Evolutionary conservation across 2,888 invertebrate species (phyloP).

Genomic region (Erannis defoliaria): DNA sequence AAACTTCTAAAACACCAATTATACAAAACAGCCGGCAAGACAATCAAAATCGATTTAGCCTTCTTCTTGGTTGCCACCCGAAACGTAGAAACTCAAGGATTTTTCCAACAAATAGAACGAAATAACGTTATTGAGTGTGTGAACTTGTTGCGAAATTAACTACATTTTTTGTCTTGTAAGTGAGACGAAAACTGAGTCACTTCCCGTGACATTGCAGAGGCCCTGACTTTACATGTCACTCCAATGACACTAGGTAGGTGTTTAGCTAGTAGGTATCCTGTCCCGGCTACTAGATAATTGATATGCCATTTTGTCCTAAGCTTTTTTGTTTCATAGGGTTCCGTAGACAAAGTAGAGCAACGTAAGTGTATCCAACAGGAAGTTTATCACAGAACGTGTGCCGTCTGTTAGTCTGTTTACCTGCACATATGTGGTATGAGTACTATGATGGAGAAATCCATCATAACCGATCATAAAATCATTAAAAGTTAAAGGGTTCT

Average conservation of each 20-base stretch:
- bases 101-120: conserved; percentile 33
- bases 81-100: conserved; percentile 26
- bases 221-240: conserved; percentile 66
- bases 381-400: no score
- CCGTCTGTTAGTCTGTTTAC: no score
- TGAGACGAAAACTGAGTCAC: conserved; percentile 62
- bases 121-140: conserved; percentile 31
- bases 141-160: conserved; percentile 37
- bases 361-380: no score
- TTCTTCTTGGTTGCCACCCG: conserved; percentile 6
- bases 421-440: no score
- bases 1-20: not conserved
- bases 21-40: not conserved
- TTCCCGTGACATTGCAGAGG: conserved; percentile 62
- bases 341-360: no score
- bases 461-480: no score
- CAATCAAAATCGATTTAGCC: conserved; percentile 8
- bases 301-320: conserved; percentile 19
- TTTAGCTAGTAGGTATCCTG: conserved; percentile 28
- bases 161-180: conserved; percentile 41
- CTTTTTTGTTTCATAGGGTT: conserved; percentile 6
- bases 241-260: conserved; percentile 50
- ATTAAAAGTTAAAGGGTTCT: no score
- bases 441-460: no score
- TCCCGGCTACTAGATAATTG: conserved; percentile 23